Percentiles rank a stretch among this genome's conserved stretches.
Evolutionary conservation across 2,888 invertebrate genomes (phyloP).

Genomic region (Laothoe populi): DNA sequence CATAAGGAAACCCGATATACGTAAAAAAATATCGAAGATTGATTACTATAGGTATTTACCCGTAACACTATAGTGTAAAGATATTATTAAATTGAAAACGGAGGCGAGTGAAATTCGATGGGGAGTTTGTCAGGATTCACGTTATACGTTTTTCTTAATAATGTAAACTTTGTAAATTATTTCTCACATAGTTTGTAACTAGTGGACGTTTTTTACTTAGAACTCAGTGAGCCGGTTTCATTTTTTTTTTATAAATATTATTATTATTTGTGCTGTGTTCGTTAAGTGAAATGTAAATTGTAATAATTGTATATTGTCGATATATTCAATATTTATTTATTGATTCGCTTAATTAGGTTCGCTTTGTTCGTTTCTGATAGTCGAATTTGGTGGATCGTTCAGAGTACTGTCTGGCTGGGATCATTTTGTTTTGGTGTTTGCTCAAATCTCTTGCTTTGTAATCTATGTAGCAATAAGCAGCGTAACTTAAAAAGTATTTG

Average conservation of each 20-base stretch:
- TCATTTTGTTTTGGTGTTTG: constrained; percentile 64
- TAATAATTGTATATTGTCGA: constrained; percentile 83
- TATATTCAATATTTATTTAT: constrained; percentile 83
- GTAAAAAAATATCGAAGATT: constrained; percentile 78
- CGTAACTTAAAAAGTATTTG: constrained; percentile 17
- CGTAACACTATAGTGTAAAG: constrained; percentile 75
- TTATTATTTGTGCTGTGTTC: constrained; percentile 82
- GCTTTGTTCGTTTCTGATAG: constrained; percentile 57
- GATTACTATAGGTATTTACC: constrained; percentile 69
- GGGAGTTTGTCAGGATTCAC: constrained; percentile 74
- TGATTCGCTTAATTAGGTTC: constrained; percentile 78
- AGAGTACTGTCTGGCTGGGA: constrained; percentile 28
- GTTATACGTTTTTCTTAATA: constrained; percentile 80
- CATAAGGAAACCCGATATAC: constrained; percentile 81
- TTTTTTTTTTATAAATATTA: constrained; percentile 60
- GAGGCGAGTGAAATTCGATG: constrained; percentile 59
- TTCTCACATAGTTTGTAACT: constrained; percentile 78
- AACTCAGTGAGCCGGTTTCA: constrained; percentile 75
- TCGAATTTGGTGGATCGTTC: constrained; percentile 62
- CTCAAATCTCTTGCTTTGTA: constrained; percentile 64
- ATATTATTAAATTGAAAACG: constrained; percentile 62
- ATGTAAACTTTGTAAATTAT: constrained; percentile 81
- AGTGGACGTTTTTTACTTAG: constrained; percentile 74
- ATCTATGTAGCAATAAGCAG: constrained; percentile 22
- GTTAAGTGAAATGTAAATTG: constrained; percentile 82